Evolutionary conservation across 2,888 invertebrate genomes (phyloP).

Genomic region (Lasioglossum figueresi): DNA sequence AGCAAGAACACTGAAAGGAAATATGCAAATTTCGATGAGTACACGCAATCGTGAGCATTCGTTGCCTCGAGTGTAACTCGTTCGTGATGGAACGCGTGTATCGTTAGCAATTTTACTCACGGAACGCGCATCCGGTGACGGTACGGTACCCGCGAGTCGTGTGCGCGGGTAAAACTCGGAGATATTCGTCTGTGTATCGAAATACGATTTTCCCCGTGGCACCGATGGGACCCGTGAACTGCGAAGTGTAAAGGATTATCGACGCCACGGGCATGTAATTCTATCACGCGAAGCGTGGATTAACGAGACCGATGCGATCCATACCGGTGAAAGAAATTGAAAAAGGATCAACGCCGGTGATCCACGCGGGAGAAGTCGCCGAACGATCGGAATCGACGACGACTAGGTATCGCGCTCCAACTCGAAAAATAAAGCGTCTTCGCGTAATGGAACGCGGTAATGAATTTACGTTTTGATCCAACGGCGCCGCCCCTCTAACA

Average conservation of each 20-base stretch:
- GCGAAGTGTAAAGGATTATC: conserved; percentile 31
- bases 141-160: conserved; percentile 19
- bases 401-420: not conserved
- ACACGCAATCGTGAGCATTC: conserved; percentile 31
- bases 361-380: not conserved
- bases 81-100: conserved; percentile 63
- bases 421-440: conserved; percentile 19
- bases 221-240: conserved; percentile 35
- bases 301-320: conserved; percentile 47
- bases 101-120: conserved; percentile 59
- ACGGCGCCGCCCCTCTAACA: not conserved
- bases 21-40: conserved; percentile 6
- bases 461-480: conserved; percentile 42
- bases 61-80: conserved; percentile 47
- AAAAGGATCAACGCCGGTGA: conserved; percentile 21
- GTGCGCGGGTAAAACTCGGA: conserved; percentile 2
- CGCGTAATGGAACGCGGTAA: conserved; percentile 32
- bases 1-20: not conserved
- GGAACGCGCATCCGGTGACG: conserved; percentile 59
- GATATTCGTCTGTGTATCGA: conserved; percentile 41
- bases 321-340: conserved; percentile 32
- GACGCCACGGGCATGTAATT: conserved; percentile 33
- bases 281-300: conserved; percentile 46
- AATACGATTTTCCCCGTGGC: conserved; percentile 36
- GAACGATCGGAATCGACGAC: not conserved